Evolutionary conservation across 1,140 invertebrate species (phyloP).

Genomic region (Dendrolimus punctatus): DNA sequence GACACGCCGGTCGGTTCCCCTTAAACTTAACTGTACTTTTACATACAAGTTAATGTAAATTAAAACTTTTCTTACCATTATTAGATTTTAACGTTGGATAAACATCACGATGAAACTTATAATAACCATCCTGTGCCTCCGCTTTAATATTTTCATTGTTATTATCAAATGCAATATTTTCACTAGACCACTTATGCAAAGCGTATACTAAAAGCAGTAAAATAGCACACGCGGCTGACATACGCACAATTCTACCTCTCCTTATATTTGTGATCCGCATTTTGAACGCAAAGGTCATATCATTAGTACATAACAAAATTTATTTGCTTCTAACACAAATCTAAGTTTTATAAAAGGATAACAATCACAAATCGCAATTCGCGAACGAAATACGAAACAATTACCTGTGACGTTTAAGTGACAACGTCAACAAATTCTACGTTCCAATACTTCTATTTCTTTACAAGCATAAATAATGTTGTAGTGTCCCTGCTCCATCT

Average conservation of each 20-base stretch:
- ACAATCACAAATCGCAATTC: slow-evolving; percentile 7
- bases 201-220: slow-evolving; percentile 51
- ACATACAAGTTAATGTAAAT: slow-evolving; percentile 10
- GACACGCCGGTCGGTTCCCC: slow-evolving; percentile 27
- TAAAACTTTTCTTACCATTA: slow-evolving; percentile 10
- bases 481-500: no score
- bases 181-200: slow-evolving; percentile 47
- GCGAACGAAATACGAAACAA: not conserved
- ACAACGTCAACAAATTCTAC: slow-evolving; percentile 14
- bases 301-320: slow-evolving; percentile 20
- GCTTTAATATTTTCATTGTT: slow-evolving; percentile 20
- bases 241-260: slow-evolving; percentile 53
- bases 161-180: slow-evolving; percentile 24
- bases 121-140: slow-evolving; percentile 28
- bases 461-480: not conserved
- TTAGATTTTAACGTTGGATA: slow-evolving; percentile 46
- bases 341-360: slow-evolving; percentile 2
- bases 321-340: slow-evolving; percentile 8
- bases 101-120: slow-evolving; percentile 48
- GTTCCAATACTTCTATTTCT: slow-evolving; percentile 6
- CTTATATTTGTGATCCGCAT: slow-evolving; percentile 63
- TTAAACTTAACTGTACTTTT: slow-evolving; percentile 38
- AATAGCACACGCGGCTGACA: slow-evolving; percentile 35
- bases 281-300: slow-evolving; percentile 17
- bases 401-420: slow-evolving; percentile 15